Evolutionary conservation across 2,113 vertebrate genomes (phyloP), one percentile per base, ranked within the genome.

Genomic region (Eira barbara): DNA sequence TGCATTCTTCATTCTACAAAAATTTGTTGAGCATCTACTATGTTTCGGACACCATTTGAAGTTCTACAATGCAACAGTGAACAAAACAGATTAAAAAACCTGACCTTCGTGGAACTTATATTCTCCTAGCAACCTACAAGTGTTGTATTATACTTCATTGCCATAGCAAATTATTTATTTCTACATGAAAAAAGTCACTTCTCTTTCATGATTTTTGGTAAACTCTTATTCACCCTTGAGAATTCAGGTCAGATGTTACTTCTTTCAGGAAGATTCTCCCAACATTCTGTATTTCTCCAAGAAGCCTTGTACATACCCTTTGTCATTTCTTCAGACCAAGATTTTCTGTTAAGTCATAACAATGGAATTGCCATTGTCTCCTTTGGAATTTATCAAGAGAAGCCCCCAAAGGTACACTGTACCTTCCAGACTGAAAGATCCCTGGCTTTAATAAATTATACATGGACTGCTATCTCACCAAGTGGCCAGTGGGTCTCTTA

Each of bases 311-410:
- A 79, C 93, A 94, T 59, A 78, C 7, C 42, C 3, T 81, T 76
- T 45, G 25, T 49, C 29, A 69, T 82, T 89, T 92, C 79, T 92
- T 94, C 47, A 71, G 5, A 55, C 89, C 49, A 87, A 92, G 45
- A 18, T 92, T 79, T 45, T 17, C 73, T 71, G 20, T 57, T 31
- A 90, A 57, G 21, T 78, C 21, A 45, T 42, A 59, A 7, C 79
- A 73, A 34, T 78, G 25, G 5, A 18, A 13, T 90, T 87, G 11
- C 78, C 85, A 87, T 55, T 47, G 57, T 91, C 17, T 27, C 25
- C 45, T 84, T 74, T n/a, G 69, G n/a, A 87, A 95, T 91, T 83
- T 88, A 59, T 93, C 52, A 92, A 36, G 21, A 87, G 21, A 94
- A 71, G 57, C 9, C 49, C 7, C 42, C 52, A 78, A 47, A 73